Evolutionary conservation across 2,888 invertebrate genomes (phyloP).

Genomic region (Caenorhabditis wallacei): DNA sequence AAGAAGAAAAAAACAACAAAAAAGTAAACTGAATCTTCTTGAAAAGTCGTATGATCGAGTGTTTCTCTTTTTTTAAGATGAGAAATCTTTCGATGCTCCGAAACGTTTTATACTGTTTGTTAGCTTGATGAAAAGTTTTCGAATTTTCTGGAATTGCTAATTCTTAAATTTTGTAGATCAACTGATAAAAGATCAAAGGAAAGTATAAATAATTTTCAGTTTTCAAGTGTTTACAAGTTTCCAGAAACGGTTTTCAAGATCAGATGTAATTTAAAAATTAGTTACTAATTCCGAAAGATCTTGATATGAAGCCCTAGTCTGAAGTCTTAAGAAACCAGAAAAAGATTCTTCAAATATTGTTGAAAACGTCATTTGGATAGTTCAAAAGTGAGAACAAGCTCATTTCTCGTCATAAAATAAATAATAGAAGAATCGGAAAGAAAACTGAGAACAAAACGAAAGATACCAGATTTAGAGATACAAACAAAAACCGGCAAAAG

Average conservation of each 20-base stretch:
- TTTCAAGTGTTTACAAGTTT: too few species aligned
- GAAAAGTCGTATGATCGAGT: not conserved
- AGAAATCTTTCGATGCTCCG: not conserved
- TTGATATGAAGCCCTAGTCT: not conserved
- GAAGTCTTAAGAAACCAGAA: not conserved
- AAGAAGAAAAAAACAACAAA: slow-evolving; percentile 7
- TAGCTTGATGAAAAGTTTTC: too few species aligned
- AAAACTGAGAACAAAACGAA: slow-evolving; percentile 16
- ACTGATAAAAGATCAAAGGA: too few species aligned
- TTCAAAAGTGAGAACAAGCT: slow-evolving; percentile 26
- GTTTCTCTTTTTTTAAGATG: not conserved
- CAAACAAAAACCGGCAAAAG: slow-evolving; percentile 25
- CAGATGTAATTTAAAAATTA: not conserved
- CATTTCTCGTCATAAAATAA: slow-evolving; percentile 37
- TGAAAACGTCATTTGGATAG: slow-evolving; percentile 11
- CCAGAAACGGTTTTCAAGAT: too few species aligned
- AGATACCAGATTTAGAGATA: slow-evolving; percentile 35
- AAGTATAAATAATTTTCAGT: too few species aligned
- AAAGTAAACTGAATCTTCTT: not conserved
- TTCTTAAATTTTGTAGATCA: too few species aligned
- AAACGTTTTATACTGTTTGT: too few species aligned
- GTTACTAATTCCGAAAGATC: not conserved
- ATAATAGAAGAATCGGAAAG: slow-evolving; percentile 5
- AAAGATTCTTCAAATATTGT: not conserved
- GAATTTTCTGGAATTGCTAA: too few species aligned